A percentile compares a stretch with the other conserved stretches of the same genome.
phyloP scores from a whole-genome alignment of 2,113 vertebrate genomes.

The Helogale parvula region DNA sequence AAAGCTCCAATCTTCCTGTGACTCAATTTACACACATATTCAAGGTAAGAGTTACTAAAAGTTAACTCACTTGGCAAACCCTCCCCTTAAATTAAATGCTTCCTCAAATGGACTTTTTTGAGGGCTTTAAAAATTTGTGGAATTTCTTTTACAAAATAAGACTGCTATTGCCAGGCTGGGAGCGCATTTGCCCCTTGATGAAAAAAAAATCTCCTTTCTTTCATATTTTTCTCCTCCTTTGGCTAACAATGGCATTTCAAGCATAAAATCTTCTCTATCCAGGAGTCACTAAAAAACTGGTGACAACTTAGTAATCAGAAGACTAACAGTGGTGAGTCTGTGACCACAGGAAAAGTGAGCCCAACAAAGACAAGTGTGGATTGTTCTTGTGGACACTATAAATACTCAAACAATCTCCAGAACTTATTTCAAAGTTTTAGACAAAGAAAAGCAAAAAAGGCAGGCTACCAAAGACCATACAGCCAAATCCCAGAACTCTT shows the following conservation, averaged over 20 bases:
- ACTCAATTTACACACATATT: conserved; percentile 17
- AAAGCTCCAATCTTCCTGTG: conserved; percentile 2
- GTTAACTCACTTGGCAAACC: conserved; percentile 38
- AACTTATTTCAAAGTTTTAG: conserved; percentile 55
- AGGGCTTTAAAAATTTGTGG: conserved; percentile 19
- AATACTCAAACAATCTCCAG: neutral
- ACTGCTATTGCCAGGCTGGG: conserved; percentile 3
- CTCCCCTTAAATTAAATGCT: conserved; percentile 1
- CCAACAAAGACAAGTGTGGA: neutral
- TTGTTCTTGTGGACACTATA: conserved; percentile 12
- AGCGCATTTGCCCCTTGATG: conserved; percentile 14
- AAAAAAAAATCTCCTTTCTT: conserved; percentile 33
- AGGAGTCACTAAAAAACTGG: conserved; percentile 29
- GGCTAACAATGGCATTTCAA: conserved; percentile 44
- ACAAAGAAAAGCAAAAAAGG: neutral
- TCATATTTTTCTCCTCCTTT: conserved; percentile 48
- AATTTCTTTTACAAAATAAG: conserved; percentile 55
- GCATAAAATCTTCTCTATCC: neutral
- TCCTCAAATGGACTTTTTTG: conserved; percentile 35
- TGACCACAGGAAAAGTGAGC: conserved; percentile 50
- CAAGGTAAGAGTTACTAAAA: conserved; percentile 9
- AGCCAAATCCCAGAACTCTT: neutral
- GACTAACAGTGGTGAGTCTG: conserved; percentile 22
- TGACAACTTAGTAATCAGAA: neutral
- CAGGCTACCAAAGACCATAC: neutral